Base-by-base conservation (phyloP, 2,888 invertebrate species). In the Yponomeuta cagnagella region DNA sequence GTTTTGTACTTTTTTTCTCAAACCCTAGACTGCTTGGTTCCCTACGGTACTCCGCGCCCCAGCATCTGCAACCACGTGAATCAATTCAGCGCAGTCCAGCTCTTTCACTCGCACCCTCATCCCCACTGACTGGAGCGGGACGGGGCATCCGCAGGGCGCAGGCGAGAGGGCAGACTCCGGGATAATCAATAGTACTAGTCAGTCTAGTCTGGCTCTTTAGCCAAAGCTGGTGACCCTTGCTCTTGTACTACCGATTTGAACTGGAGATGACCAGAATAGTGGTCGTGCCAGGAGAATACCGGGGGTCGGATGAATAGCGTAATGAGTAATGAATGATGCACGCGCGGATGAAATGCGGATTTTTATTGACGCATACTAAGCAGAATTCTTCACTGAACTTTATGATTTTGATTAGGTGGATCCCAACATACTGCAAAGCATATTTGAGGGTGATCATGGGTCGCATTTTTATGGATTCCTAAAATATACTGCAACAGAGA, bases 11-110 rank as follows among this genome's bases (percentile, higher is more conserved):
- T 4, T 58, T 58, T 58, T 58, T 43, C 43, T 43, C 3, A n/a
- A 23, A 65, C 30, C 33, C 31, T 10, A 65, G 33, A 65, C 4
- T 10, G 9, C 12, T 31, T 65, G 65, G 65, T 33, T 65, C 65
- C 33, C 31, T 65, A 2, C 65, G 4, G 65, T 10, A 31, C 33
- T 31, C 31, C 15, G 3, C 65, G 31, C 12, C 31, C 65, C 65
- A 65, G 31, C 65, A 65, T 65, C 65, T 33, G 65, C 65, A 65
- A 33, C 65, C 65, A 65, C 65, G 31, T 65, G 65, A 65, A 65
- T 65, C 65, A 65, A 65, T 65, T 33, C 33, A 12, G 30, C 30
- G 10, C 5, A 30, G 8, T 31, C 65, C 65, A 10, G 6, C 65
- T 31, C 65, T 58, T 15, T 65, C 65, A 3, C 65, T 12, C 65